Percentiles rank a stretch among this genome's conserved stretches.
phyloP scores from a whole-genome alignment of 1,140 invertebrate species.

The Drosophila kikkawai region DNA sequence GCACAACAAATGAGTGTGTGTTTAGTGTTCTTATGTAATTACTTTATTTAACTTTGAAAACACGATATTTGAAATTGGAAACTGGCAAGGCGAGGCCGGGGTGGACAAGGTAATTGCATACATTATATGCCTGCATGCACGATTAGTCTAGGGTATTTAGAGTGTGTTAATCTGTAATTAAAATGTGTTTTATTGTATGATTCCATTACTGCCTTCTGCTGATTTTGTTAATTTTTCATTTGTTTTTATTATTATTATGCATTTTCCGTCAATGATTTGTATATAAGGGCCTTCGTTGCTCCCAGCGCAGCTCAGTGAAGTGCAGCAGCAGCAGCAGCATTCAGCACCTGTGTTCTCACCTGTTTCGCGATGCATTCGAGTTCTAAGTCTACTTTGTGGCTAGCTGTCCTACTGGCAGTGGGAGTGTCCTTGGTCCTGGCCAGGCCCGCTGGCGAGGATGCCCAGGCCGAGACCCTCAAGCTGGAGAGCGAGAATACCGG shows the following conservation, averaged over 20 bases:
- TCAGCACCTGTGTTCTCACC: not conserved
- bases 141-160: constrained; percentile 39
- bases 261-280: constrained; percentile 51
- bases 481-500: constrained; percentile 85
- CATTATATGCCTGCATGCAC: constrained; percentile 36
- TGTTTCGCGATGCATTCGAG: constrained; percentile 28
- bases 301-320: constrained; percentile 52
- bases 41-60: constrained; percentile 5
- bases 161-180: constrained; percentile 75
- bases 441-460: constrained; percentile 52
- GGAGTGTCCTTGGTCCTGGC: constrained; percentile 24
- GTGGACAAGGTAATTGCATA: constrained; percentile 32
- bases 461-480: constrained; percentile 78
- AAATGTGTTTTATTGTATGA: constrained; percentile 70
- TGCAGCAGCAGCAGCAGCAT: constrained; percentile 21
- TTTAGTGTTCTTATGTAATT: constrained; percentile 5
- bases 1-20: constrained; percentile 1
- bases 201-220: constrained; percentile 41
- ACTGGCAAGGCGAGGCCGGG: not conserved
- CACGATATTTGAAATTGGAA: constrained; percentile 18
- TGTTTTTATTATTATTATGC: constrained; percentile 39
- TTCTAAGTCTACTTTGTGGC: constrained; percentile 32
- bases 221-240: constrained; percentile 38
- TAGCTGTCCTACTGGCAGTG: constrained; percentile 44
- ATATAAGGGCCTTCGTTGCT: constrained; percentile 50